Base-by-base conservation (phyloP, 2,888 invertebrate species). In the Cheilosia vernalis region DNA sequence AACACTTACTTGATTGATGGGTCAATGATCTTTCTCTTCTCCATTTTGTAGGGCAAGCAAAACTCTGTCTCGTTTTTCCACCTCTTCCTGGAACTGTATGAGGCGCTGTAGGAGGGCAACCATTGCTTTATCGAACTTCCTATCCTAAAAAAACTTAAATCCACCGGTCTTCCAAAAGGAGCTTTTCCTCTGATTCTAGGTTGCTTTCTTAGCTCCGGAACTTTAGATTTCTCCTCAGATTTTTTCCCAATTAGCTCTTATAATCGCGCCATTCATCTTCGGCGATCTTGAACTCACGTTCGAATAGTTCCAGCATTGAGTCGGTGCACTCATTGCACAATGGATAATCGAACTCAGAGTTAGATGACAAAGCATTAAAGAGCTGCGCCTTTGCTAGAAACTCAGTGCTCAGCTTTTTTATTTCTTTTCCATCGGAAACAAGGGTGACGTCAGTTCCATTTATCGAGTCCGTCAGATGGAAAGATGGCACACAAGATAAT, bases 261-360 rank as follows among this genome's bases (percentile, higher is more conserved):
- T n/a, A n/a, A n/a, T n/a, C n/a, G n/a, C n/a, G n/a, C n/a, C n/a
- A n/a, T n/a, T 98, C 98, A 69, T 96, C 95, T 91, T 98, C 97
- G 2, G 97, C 96, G 81, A 96, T 94, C 89, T 94, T 94, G 64
- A 98, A 93, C 90, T 98, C 97, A 84, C 97, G 95, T 89, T 98
- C 98, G 94, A 98, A 95, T 49, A 97, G 93, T 90, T 97, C 96
- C 87, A 98, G 92, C 85, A 99, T 93, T 6, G 96, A 95, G 91
- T 99, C 99, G 0, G 98, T 97, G 90, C 98, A 99, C 92, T 99
- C 98, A 92, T 98, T 98, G 90, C 99, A 99, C 15, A 99, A 92
- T 0, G 99, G 98, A 93, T 99, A 98, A 92, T 99, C 98, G 1
- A 98, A 96, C 90, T 97, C 97, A 0, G 98, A 98, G 90, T 97